Base-by-base conservation (phyloP, 2,888 invertebrate species). In the Drosophila borealis region DNA sequence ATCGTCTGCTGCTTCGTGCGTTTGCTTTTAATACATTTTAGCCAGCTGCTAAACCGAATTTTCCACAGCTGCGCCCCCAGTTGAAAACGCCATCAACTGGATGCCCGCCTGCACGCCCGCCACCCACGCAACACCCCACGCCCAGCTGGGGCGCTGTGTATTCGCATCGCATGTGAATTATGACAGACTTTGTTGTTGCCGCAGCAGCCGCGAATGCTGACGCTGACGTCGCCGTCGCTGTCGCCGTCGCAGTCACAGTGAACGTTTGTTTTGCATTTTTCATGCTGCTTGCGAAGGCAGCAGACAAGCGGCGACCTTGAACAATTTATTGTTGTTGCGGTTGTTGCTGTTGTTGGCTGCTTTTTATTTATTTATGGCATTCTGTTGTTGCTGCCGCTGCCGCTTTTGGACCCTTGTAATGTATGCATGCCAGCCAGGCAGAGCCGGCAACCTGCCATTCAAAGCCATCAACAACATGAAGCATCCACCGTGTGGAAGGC, bases 251-350 rank as follows among this genome's bases (percentile, higher is more conserved):
- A 10, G 74, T 73, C 69, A 37, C 53, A 21, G 75, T 63, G 78
- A 41, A 62, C 85, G 86, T 90, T 90, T 90, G 86, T 89, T 89
- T 89, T 88, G 80, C 89, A 89, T 89, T 89, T 89, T 88, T 89
- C 85, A 88, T 81, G 75, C 77, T 89, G 71, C 69, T 56, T 57
- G 72, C 63, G 68, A 78, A 71, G 78, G 79, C 77, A 89, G 90
- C 90, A 90, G 90, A 89, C 89, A 80, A 90, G 84, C 82, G 90
- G 78, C 90, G 89, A 89, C 89, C 89, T 89, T 89, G 89, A 90
- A 86, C 82, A 88, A 84, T 90, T 89, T 88, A 86, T 83, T 80
- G 75, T 73, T 79, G 60, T 59, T 73, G 48, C 61, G 61, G 46
- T 65, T 63, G 54, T 33, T 72, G 63, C 33, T 64, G 51, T 45